Conservation (phyloP, 2,113 vertebrate species). For the Paradisaea rubra region DNA sequence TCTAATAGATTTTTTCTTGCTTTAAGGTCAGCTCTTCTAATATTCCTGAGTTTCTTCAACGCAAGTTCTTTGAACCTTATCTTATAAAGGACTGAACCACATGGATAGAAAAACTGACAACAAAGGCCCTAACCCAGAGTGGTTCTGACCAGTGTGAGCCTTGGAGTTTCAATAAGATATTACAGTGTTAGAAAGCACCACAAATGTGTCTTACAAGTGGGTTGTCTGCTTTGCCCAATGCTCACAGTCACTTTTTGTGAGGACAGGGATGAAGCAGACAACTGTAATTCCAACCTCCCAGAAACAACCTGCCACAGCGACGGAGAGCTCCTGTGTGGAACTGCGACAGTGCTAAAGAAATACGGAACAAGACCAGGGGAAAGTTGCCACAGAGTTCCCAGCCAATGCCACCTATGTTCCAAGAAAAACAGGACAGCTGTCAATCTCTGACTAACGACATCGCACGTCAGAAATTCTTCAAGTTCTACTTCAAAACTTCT, state of each 20-base stretch:
- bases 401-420: accelerated
- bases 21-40: background rate
- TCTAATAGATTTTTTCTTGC: background rate
- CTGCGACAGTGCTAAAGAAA: background rate
- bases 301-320: background rate
- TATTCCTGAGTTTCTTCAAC: background rate
- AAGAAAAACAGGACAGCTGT: background rate
- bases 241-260: background rate
- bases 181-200: background rate
- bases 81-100: background rate
- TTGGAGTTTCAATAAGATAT: background rate
- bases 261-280: background rate
- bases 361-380: background rate
- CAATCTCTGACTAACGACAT: accelerated
- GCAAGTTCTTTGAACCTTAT: background rate
- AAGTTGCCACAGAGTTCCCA: background rate
- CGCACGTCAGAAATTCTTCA: background rate
- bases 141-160: background rate
- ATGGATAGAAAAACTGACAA: background rate
- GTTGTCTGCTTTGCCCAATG: background rate
- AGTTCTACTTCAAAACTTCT: background rate
- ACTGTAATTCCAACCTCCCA: background rate
- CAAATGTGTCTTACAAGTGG: background rate
- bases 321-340: background rate
- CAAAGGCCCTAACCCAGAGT: background rate